A percentile compares a stretch with the other conserved stretches of the same genome.
Conservation (phyloP, 1,140 invertebrate genomes). For the Panonychus citri region DNA sequence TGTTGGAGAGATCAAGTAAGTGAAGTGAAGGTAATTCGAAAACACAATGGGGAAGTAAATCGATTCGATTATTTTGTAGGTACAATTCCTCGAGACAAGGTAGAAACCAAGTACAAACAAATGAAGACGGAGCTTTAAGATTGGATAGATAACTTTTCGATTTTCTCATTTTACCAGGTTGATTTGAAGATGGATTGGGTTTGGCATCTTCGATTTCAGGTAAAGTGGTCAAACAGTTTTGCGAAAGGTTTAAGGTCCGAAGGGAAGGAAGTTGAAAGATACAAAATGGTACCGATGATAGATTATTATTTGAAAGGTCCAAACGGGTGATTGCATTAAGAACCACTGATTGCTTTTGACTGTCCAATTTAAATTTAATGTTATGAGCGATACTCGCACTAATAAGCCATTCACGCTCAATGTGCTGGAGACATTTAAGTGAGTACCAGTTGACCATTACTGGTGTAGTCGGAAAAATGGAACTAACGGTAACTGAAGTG, state of each 20-base stretch:
- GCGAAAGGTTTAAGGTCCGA: constrained; percentile 51
- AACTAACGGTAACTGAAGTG: constrained; percentile 20
- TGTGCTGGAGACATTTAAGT: constrained; percentile 32
- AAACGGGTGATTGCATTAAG: constrained; percentile 76
- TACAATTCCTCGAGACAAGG: constrained; percentile 68
- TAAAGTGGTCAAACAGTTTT: constrained; percentile 58
- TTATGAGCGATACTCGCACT: constrained; percentile 62
- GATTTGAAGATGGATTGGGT: background rate
- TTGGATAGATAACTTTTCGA: constrained; percentile 3
- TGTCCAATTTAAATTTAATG: constrained; percentile 33
- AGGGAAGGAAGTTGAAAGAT: constrained; percentile 60
- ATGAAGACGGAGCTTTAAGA: background rate
- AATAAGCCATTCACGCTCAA: constrained; percentile 50
- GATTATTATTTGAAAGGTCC: constrained; percentile 73
- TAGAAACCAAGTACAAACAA: constrained; percentile 15
- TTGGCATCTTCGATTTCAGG: constrained; percentile 19
- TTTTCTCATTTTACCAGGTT: constrained; percentile 3
- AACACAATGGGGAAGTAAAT: constrained; percentile 53
- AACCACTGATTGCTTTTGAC: background rate
- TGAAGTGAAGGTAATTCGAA: constrained; percentile 44
- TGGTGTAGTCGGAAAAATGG: constrained; percentile 55
- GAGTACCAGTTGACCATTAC: constrained; percentile 84
- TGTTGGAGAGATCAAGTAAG: constrained; percentile 73
- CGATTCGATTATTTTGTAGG: constrained; percentile 59
- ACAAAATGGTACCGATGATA: constrained; percentile 49